Conservation (phyloP, 1,140 invertebrate genomes). For the Megathymus violae region DNA sequence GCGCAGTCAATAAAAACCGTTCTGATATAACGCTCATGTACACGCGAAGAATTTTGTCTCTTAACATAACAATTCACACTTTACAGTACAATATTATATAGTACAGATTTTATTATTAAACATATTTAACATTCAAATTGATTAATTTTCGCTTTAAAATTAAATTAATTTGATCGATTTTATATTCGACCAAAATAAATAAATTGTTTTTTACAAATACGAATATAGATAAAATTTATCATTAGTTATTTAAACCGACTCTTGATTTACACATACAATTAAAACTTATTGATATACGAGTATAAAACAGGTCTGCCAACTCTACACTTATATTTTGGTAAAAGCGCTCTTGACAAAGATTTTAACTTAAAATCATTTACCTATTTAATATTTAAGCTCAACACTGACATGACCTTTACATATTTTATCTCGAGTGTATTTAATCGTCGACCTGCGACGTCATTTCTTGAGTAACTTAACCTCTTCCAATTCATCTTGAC, state of each 20-base stretch:
- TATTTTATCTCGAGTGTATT: slow-evolving; percentile 75
- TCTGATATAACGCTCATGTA: slow-evolving; percentile 11
- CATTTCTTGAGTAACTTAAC: slow-evolving; percentile 61
- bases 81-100: too few species aligned
- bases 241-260: too few species aligned
- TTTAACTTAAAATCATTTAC: slow-evolving; percentile 57
- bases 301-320: too few species aligned
- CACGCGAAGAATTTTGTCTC: not conserved
- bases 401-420: slow-evolving; percentile 70
- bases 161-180: too few species aligned
- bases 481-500: slow-evolving; percentile 60
- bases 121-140: too few species aligned
- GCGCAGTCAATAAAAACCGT: not conserved
- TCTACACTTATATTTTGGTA: not conserved
- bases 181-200: too few species aligned
- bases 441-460: slow-evolving; percentile 70
- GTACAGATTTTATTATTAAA: too few species aligned
- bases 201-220: not conserved
- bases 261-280: too few species aligned
- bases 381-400: slow-evolving; percentile 37
- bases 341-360: slow-evolving; percentile 46
- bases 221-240: slow-evolving; percentile 10
- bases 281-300: too few species aligned
- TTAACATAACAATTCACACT: not conserved
- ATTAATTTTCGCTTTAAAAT: too few species aligned